Conservation (phyloP, 2,113 vertebrate species). For the Grammatotria lemairii region DNA sequence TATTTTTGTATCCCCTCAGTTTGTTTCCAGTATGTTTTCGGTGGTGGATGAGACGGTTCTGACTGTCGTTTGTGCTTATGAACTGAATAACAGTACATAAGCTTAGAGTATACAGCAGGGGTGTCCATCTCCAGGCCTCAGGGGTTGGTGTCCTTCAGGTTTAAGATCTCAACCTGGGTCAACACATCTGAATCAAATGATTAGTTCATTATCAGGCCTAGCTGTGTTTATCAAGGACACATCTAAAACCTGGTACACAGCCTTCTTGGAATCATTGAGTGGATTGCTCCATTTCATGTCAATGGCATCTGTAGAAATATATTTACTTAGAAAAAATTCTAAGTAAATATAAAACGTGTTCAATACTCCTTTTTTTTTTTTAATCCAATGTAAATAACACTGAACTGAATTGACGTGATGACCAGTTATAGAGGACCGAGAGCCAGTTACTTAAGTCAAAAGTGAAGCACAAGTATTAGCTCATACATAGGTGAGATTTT, state of each 20-base stretch:
- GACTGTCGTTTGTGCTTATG: neutral
- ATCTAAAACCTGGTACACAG: neutral
- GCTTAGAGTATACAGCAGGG: neutral
- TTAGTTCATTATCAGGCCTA: neutral
- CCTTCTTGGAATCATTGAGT: neutral
- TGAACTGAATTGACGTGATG: neutral
- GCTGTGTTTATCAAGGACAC: neutral
- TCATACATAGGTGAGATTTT: neutral
- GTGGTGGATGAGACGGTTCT: neutral
- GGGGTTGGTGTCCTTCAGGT: neutral
- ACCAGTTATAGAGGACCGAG: rapidly evolving
- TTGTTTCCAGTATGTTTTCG: neutral
- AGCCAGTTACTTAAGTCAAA: neutral
- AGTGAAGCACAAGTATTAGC: neutral
- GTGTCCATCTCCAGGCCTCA: rapidly evolving
- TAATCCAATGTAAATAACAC: neutral
- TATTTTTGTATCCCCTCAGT: neutral
- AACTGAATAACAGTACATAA: neutral
- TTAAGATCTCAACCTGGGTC: neutral
- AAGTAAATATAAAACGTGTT: rapidly evolving
- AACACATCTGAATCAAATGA: neutral
- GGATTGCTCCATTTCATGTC: neutral
- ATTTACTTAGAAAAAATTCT: neutral
- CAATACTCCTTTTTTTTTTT: neutral
- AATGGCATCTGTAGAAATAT: neutral